Base-by-base conservation (phyloP, 1,140 invertebrate species). In the Bombus balteatus region DNA sequence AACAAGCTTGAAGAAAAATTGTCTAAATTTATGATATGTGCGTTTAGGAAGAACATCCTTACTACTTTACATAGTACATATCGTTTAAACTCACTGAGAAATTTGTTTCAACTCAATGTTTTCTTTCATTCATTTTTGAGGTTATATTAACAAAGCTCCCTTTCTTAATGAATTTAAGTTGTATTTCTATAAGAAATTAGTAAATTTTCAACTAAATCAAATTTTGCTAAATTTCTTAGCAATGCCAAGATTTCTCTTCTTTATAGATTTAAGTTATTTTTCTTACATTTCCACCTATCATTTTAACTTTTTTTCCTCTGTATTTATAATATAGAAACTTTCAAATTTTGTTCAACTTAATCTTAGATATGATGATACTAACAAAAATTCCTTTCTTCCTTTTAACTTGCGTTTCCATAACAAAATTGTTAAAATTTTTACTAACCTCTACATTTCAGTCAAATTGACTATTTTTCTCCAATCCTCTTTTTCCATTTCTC, bases 1-100 rank as follows among this genome's bases (percentile, higher is more conserved):
- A 65, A 74, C 39, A 74, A 65, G 22, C 70, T 41, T 9, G 22
- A 22, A 47, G 39, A 34, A 32, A 65, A 65, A 82, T 74, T 82
- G 39, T 25, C 22, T 5, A n/a, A 32, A 25, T 43, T 25, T 43
- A 0, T 37, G 13, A 34, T 43, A 34, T 12, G 2, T 62, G 32
- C 47, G 43, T 57, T 81, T 39, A n/a, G 13, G 10, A 73, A 62
- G n/a, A 43, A 62, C 8, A 62, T 57, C n/a, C n/a, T 57, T 43
- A 9, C 34, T 59, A 9, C 9, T 41, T 9, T 68, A 5, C 34
- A 66, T 12, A 22, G 9, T 2, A 53, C 5, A 53, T 53, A 43
- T 28, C 13, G 10, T 59, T n/a, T 59, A 39, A 25, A 28, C 3
- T 71, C 28, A 28, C 4, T 28, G 22, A 12, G 12, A 5, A 22